phyloP scores from a whole-genome alignment of 2,888 invertebrate species.

The Anaspis maculata region DNA sequence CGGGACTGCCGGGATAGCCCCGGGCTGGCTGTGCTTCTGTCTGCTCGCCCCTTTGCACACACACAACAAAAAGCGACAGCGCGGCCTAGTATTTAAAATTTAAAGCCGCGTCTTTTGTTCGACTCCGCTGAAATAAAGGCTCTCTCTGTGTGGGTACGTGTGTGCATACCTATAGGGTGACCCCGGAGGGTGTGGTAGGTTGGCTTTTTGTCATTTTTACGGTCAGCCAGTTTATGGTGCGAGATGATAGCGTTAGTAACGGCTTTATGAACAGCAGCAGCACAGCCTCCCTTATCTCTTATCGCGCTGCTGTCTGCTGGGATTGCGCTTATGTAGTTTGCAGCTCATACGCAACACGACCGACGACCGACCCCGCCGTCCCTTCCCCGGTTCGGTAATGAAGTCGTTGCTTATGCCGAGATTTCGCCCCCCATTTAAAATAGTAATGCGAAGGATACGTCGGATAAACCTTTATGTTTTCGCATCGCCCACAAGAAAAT shows the following conservation, averaged over 20 bases:
- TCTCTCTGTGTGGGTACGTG: too few relatives aligned
- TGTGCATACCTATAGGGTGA: neutral
- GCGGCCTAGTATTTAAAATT: slow-evolving; percentile 9
- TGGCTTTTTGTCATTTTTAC: slow-evolving; percentile 37
- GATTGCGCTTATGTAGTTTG: slow-evolving; percentile 25
- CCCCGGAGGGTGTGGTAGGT: neutral
- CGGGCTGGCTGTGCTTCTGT: too few relatives aligned
- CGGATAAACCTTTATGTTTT: too few relatives aligned
- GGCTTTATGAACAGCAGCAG: slow-evolving; percentile 37
- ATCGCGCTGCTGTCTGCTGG: slow-evolving; percentile 28
- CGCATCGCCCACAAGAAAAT: too few relatives aligned
- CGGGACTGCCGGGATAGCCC: slow-evolving; percentile 1
- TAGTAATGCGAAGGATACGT: too few relatives aligned
- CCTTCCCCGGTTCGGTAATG: too few relatives aligned
- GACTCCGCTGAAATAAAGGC: slow-evolving; percentile 2
- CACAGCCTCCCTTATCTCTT: slow-evolving; percentile 30
- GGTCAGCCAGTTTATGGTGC: slow-evolving; percentile 38
- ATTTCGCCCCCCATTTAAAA: slow-evolving; percentile 8
- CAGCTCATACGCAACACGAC: slow-evolving; percentile 19
- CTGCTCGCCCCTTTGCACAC: too few relatives aligned
- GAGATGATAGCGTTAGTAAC: slow-evolving; percentile 38
- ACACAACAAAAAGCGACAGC: slow-evolving; percentile 9
- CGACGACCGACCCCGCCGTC: neutral
- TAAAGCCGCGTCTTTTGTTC: slow-evolving; percentile 9
- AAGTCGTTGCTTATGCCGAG: slow-evolving; percentile 14